Percentiles rank a stretch among this genome's conserved stretches.
Evolutionary conservation across 2,888 invertebrate species (phyloP).

Genomic region (Sussaba pulchella): DNA sequence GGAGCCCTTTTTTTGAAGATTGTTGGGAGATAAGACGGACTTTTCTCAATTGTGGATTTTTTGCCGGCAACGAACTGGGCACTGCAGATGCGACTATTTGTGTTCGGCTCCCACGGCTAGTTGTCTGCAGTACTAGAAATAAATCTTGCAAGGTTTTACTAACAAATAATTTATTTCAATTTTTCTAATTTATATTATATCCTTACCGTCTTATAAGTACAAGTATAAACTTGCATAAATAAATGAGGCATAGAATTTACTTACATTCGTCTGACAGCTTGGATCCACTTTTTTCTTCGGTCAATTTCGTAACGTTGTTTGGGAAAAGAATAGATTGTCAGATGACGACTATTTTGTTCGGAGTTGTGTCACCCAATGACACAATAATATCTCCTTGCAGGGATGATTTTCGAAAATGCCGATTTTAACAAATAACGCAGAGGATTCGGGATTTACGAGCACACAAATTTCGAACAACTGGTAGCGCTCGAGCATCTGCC

Average conservation of each 20-base stretch:
- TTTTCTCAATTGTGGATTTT: conserved; percentile 54
- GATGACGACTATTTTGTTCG: conserved; percentile 34
- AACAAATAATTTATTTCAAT: neutral
- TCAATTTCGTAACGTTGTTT: conserved; percentile 24
- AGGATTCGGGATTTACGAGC: too few species aligned
- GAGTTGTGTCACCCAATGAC: conserved; percentile 34
- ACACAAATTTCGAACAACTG: too few species aligned
- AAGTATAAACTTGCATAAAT: too few species aligned
- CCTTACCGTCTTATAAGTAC: too few species aligned
- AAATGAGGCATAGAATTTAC: conserved; percentile 6
- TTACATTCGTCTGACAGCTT: conserved; percentile 30
- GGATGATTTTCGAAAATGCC: too few species aligned
- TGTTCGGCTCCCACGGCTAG: conserved; percentile 72
- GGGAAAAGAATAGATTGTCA: conserved; percentile 49
- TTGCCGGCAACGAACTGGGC: conserved; percentile 63
- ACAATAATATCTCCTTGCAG: conserved; percentile 10
- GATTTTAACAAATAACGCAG: too few species aligned
- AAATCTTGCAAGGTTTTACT: neutral
- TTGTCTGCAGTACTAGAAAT: conserved; percentile 50
- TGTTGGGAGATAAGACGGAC: conserved; percentile 56
- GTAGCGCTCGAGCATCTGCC: too few species aligned
- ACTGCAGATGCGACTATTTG: conserved; percentile 58
- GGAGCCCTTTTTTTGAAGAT: conserved; percentile 43
- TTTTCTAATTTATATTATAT: neutral
- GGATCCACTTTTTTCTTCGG: conserved; percentile 42